phyloP scores from a whole-genome alignment of 2,113 vertebrate genomes.

The Halichoerus grypus region DNA sequence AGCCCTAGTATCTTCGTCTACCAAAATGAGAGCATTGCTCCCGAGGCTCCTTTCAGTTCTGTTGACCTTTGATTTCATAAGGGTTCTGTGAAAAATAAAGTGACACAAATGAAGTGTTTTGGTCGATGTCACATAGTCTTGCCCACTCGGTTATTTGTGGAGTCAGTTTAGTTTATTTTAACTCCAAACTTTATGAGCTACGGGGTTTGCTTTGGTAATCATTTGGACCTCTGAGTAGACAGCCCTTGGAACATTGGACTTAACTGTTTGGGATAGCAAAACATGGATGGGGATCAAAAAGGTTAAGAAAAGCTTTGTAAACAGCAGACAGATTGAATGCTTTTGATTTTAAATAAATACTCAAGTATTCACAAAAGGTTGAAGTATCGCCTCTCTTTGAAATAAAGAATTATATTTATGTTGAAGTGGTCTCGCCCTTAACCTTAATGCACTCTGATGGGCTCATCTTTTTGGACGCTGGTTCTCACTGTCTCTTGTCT shows the following conservation, averaged over 20 bases:
- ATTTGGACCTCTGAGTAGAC: background rate
- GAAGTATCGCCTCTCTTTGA: background rate
- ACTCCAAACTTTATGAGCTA: background rate
- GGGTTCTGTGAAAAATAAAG: background rate
- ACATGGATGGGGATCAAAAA: constrained; percentile 40
- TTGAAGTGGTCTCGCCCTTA: background rate
- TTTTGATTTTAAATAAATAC: constrained; percentile 53
- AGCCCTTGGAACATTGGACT: background rate
- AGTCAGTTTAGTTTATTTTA: background rate
- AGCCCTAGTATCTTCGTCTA: background rate
- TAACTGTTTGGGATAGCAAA: constrained; percentile 41
- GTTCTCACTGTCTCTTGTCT: background rate
- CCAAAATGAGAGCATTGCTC: background rate
- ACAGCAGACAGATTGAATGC: background rate
- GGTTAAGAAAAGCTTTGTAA: constrained; percentile 71
- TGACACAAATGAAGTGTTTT: background rate
- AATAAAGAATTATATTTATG: background rate
- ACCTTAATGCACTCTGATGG: background rate
- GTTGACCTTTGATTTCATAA: background rate
- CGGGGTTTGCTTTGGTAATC: background rate
- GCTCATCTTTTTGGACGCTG: background rate
- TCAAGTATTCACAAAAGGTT: background rate
- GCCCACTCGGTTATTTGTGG: background rate
- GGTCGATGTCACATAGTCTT: background rate
- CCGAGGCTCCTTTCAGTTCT: background rate